Evolutionary conservation across 2,888 invertebrate genomes (phyloP).

Genomic region (Tholera decimalis): DNA sequence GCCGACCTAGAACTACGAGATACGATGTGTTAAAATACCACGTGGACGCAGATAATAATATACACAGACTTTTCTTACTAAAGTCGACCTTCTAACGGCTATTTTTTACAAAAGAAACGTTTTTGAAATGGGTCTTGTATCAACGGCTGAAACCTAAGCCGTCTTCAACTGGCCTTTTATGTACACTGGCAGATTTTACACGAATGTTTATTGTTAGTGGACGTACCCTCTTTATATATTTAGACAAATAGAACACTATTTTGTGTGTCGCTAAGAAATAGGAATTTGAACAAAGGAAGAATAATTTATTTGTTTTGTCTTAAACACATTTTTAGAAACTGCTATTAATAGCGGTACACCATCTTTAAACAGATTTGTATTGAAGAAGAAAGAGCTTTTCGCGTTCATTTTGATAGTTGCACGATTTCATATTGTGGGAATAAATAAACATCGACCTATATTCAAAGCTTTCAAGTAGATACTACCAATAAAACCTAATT

Average conservation of each 20-base stretch:
- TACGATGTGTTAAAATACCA: too few relatives aligned
- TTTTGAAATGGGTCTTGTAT: slow-evolving; percentile 57
- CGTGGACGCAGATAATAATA: too few relatives aligned
- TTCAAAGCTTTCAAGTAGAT: not conserved
- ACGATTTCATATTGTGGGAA: not conserved
- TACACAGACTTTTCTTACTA: not conserved
- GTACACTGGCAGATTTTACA: slow-evolving; percentile 52
- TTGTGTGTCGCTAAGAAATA: slow-evolving; percentile 20
- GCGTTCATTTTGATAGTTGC: not conserved
- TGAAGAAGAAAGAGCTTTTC: not conserved
- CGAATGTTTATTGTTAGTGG: slow-evolving; percentile 50
- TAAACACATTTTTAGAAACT: not conserved
- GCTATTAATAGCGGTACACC: not conserved
- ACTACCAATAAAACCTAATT: too few relatives aligned
- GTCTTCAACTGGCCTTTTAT: slow-evolving; percentile 53
- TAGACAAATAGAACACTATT: slow-evolving; percentile 25
- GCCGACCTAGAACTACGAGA: too few relatives aligned
- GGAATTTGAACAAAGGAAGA: slow-evolving; percentile 8
- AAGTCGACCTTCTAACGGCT: slow-evolving; percentile 21
- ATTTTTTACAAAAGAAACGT: slow-evolving; percentile 45
- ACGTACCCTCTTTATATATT: slow-evolving; percentile 33
- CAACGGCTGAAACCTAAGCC: slow-evolving; percentile 60
- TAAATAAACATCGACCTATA: not conserved
- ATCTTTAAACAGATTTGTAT: too few relatives aligned
- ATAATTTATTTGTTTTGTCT: slow-evolving; percentile 1